These are phyloP conservation scores for Crossoptilon crossoptilon DNA, from an alignment of 2,797 vertebrate species.

Conservation along the genomic window DNA sequence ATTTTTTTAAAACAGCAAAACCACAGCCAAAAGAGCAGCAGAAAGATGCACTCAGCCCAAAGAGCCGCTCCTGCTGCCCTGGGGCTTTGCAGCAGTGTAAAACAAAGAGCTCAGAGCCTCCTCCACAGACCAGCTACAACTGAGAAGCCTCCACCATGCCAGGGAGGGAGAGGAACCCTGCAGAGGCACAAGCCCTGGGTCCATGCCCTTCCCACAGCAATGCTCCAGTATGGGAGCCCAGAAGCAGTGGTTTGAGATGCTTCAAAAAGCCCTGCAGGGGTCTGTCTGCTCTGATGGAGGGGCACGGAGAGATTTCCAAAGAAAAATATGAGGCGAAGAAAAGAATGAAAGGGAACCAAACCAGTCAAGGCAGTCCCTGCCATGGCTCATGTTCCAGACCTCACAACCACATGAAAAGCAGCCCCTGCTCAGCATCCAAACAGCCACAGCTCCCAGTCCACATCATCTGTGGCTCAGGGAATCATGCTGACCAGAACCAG, in stretches of 20 bases:
- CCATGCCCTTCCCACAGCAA: neutral
- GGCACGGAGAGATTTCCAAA: neutral
- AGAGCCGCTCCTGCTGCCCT: neutral
- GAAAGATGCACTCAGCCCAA: neutral
- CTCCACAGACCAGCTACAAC: neutral
- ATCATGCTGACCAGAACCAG: neutral
- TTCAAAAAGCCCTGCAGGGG: neutral
- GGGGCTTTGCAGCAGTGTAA: neutral
- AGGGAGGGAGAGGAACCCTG: neutral
- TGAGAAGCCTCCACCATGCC: neutral
- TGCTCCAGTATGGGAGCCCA: neutral
- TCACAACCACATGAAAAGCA: neutral
- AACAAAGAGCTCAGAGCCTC: neutral
- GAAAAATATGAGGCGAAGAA: neutral
- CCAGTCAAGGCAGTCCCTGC: neutral
- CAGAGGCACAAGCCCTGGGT: neutral
- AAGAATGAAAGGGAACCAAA: neutral
- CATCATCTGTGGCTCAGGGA: too few relatives aligned
- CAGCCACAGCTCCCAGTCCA: neutral
- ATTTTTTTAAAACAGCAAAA: neutral
- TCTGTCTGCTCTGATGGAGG: neutral
- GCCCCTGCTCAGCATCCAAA: neutral
- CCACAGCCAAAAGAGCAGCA: neutral
- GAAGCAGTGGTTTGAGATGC: neutral
- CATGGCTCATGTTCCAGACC: fast-evolving